phyloP scores from a whole-genome alignment of 2,797 vertebrate species.

The Darevskia nairensis region DNA sequence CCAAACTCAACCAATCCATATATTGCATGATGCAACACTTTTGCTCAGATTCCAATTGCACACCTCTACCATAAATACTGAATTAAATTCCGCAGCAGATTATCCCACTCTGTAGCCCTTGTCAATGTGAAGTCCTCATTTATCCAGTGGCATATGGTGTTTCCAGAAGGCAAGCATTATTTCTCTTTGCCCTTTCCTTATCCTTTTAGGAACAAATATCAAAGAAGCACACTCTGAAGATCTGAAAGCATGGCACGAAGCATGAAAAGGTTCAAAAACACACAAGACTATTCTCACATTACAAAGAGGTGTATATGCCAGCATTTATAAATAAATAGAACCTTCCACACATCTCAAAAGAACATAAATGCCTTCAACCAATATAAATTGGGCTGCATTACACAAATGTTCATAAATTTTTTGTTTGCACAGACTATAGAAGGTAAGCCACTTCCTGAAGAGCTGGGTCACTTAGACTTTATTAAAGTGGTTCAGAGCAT shows the following conservation, averaged over 20 bases:
- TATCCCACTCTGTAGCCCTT: constrained; percentile 39
- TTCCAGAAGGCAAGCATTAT: constrained; percentile 37
- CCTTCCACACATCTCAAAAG: background rate
- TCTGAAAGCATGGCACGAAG: background rate
- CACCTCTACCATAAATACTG: constrained; percentile 32
- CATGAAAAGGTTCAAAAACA: background rate
- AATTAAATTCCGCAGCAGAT: constrained; percentile 53
- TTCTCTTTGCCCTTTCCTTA: constrained; percentile 37
- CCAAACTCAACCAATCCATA: constrained; percentile 48
- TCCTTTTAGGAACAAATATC: constrained; percentile 17
- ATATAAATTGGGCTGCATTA: no score
- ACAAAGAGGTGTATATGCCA: background rate
- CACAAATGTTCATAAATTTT: background rate
- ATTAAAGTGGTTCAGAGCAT: background rate
- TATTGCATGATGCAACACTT: constrained; percentile 52
- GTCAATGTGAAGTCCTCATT: constrained; percentile 56
- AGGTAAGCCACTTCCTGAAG: background rate
- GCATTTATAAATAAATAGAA: background rate
- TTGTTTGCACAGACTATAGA: background rate
- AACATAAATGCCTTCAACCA: background rate
- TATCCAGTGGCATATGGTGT: constrained; percentile 46
- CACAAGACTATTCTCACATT: background rate
- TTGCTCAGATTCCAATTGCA: constrained; percentile 50
- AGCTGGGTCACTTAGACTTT: background rate
- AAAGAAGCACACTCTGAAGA: constrained; percentile 7